Evolutionary conservation across 2,888 invertebrate genomes (phyloP), one percentile per base, ranked within the genome.

Genomic region (Drosophila lacicola): DNA sequence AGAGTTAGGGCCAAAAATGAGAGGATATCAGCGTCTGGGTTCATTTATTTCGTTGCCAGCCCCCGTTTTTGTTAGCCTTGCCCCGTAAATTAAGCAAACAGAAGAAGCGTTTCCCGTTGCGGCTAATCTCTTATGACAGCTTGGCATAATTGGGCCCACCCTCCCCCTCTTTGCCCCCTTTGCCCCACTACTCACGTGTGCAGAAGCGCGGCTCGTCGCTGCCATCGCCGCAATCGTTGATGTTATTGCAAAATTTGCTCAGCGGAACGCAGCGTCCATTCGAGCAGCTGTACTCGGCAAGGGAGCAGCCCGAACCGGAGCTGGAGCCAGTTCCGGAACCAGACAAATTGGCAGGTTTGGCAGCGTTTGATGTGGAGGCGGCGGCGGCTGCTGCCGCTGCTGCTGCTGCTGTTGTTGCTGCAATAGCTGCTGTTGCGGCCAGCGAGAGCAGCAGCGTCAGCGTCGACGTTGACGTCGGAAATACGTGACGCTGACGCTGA

Each of bases 201-300:
- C 96, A 96, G 92, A 96, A 95, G 84, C 96, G 94, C 17, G 96
- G 96, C 90, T 96, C 96, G 90, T 96, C 96, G 33, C 96, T 95
- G 4, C 95, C 94, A 90, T 97, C 96, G 0, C 96, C 96, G 88
- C 97, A 97, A 90, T 97, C 96, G 91, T 96, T 95, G 76, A 94
- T 93, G 76, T 95, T 95, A 91, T 97, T 96, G 92, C 97, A 97
- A 91, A 94, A 96, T 91, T 95, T 94, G 92, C 96, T 96, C 78
- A 95, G 93, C 46, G 94, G 93, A 69, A 93, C 92, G 84, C 92
- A 93, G 72, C 91, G 92, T 63, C 92, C 91, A 82, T 93, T 93
- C 57, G 90, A 89, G 83, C 92, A 93, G 75, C 91, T 90, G 80
- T 89, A 91, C 66, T 93, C 92, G 58, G 93, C 89, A 70, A 92